phyloP scores from a whole-genome alignment of 2,113 vertebrate species.

The Rhagologus leucostigma region DNA sequence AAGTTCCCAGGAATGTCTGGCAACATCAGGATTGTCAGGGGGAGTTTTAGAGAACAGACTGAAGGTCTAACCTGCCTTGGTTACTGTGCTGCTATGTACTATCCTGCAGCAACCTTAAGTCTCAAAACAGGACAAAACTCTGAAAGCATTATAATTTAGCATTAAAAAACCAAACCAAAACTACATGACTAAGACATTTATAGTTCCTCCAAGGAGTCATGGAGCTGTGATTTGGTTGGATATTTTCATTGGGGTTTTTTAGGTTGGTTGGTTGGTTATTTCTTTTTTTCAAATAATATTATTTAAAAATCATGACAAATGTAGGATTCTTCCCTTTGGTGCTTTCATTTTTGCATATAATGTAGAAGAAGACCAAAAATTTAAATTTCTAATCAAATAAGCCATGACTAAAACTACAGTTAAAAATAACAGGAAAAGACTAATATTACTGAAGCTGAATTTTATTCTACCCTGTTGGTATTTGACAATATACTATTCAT shows the following conservation, averaged over 20 bases:
- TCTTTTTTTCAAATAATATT: neutral
- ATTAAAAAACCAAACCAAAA: fast-evolving
- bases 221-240: neutral
- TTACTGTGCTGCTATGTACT: neutral
- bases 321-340: neutral
- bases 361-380: neutral
- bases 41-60: neutral
- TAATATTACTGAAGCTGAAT: neutral
- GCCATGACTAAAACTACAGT: neutral
- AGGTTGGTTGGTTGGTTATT: neutral
- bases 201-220: neutral
- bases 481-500: neutral
- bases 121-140: neutral
- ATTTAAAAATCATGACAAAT: neutral
- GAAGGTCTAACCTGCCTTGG: neutral
- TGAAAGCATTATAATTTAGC: neutral
- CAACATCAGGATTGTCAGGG: neutral
- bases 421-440: neutral
- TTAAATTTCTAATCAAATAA: neutral
- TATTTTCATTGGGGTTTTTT: neutral
- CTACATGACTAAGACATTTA: neutral
- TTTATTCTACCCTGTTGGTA: neutral
- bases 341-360: neutral
- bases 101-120: neutral
- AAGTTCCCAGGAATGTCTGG: neutral